Evolutionary conservation across 2,797 vertebrate species (phyloP), one percentile per base, ranked within the genome.

Genomic region (Natrix natrix): DNA sequence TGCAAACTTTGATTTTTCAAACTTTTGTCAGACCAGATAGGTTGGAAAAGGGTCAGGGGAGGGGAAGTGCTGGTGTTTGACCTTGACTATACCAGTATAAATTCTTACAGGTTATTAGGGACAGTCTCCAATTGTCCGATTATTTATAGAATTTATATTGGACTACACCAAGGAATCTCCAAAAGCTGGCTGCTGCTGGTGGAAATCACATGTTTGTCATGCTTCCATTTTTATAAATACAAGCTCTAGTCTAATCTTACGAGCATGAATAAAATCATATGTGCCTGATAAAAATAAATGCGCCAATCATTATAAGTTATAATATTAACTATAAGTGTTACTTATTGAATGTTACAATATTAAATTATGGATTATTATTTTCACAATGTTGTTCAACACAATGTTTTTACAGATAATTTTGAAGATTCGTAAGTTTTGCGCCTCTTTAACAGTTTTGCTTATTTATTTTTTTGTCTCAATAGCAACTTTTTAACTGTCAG

Each of bases 401-500:
- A 56, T 22, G 1, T 14, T n/a, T 28, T 74, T 61, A 28, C 16
- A 59, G 16, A 12, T 91, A 60, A 86, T 63, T 24, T 61, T 63
- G 17, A 52, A 87, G 28, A 89, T 20, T n/a, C 52, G 16, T 5
- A 20, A 52, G 61, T 78, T 60, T 12, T 74, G n/a, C 8, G 16
- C 66, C 6, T 8, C 14, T 20, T 74, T 83, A 48, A 83, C 43
- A 83, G 20, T 83, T 83, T 83, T 83, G 37, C 8, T 83, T 83
- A 24, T 83, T 83, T 83, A 83, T 83, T 83, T 48, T 48, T 95
- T 91, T 97, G 94, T 97, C 96, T 94, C 95, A 95, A 97, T 94
- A 99, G 99, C 99, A 99, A 99, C 98, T 99, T 97, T 99, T 99
- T 98, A 99, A 99, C 98, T 99, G 99, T 98, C 99, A 99, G 98